phyloP scores from a whole-genome alignment of 2,113 vertebrate species.

The Pachyramphus minor region DNA sequence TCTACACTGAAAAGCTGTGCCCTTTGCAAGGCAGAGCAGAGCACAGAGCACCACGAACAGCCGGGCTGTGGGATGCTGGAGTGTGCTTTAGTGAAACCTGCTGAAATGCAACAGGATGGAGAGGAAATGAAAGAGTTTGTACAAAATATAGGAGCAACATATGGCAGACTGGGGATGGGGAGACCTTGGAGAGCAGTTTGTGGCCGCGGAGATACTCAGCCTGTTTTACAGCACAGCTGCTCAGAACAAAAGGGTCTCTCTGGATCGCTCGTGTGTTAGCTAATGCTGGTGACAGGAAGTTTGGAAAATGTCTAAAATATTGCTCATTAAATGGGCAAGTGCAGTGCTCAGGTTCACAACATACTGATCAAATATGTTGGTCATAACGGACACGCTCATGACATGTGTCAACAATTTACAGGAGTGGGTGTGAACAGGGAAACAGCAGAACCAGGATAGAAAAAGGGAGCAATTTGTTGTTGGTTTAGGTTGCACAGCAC shows the following conservation, averaged over 20 bases:
- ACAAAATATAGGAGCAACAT: slow-evolving; percentile 25
- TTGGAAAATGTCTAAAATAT: slow-evolving; percentile 57
- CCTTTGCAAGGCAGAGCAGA: not conserved
- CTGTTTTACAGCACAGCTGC: slow-evolving; percentile 60
- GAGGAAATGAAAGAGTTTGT: slow-evolving; percentile 54
- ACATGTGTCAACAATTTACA: not conserved
- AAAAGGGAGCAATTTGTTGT: not conserved
- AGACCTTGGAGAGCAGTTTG: slow-evolving; percentile 50
- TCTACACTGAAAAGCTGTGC: not conserved
- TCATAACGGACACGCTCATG: not conserved
- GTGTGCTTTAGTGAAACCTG: not conserved
- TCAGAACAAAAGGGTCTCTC: slow-evolving; percentile 44
- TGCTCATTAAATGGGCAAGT: slow-evolving; percentile 29
- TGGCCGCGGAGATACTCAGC: slow-evolving; percentile 6
- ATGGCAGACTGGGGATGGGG: slow-evolving; percentile 33
- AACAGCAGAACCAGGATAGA: not conserved
- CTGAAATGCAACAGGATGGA: slow-evolving; percentile 45
- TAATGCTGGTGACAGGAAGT: slow-evolving; percentile 52
- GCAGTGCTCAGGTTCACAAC: not conserved
- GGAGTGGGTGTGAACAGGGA: not conserved
- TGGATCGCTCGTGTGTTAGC: not conserved
- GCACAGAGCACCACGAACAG: not conserved
- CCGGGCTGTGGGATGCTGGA: fast-evolving
- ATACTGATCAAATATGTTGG: not conserved
- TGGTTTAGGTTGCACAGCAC: not conserved